These are phyloP conservation scores for Brachyptera risi DNA, from an alignment of 2,888 invertebrate genomes.

Conservation along the genomic window DNA sequence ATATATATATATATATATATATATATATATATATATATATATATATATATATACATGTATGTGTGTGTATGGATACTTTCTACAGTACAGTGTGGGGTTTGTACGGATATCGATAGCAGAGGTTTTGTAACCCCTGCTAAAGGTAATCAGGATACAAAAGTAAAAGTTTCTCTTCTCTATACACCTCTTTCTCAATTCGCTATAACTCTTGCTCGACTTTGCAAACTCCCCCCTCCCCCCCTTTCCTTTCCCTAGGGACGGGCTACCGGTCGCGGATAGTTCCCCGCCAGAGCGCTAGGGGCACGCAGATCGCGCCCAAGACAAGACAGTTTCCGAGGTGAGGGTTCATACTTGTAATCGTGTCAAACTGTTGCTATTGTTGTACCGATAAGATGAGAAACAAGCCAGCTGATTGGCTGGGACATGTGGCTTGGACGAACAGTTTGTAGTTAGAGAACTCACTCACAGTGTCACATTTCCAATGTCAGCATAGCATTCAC, in stretches of 20 bases:
- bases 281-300: neutral
- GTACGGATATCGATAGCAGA: too few relatives aligned
- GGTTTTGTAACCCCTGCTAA: neutral
- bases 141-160: conserved; percentile 5
- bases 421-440: too few relatives aligned
- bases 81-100: too few relatives aligned
- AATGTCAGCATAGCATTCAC: too few relatives aligned
- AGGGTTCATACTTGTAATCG: neutral
- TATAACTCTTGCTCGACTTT: conserved; percentile 4
- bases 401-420: too few relatives aligned
- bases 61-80: too few relatives aligned
- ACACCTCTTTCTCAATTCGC: conserved; percentile 4
- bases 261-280: conserved; percentile 1
- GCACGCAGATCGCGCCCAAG: neutral
- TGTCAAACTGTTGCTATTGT: neutral
- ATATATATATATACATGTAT: too few relatives aligned
- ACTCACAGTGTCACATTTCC: too few relatives aligned
- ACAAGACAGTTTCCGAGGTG: neutral
- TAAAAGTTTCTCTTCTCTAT: neutral
- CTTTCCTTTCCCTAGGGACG: neutral
- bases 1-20: too few relatives aligned
- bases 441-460: too few relatives aligned
- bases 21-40: too few relatives aligned
- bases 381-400: too few relatives aligned
- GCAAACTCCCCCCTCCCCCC: neutral